phyloP scores from a whole-genome alignment of 2,888 invertebrate species.

The Spisula solida region DNA sequence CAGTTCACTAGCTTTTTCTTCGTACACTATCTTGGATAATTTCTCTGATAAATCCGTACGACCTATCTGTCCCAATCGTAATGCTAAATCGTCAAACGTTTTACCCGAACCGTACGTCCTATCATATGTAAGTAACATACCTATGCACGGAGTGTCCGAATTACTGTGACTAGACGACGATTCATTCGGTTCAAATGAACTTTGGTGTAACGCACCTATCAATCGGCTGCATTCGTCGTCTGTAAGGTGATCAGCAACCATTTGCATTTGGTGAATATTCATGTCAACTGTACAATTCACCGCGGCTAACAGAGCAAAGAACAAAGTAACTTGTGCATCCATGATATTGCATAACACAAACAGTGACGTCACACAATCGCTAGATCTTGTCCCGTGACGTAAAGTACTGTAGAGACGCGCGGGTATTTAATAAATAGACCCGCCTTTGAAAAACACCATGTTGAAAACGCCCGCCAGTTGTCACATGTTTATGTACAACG shows the following conservation, averaged over 20 bases:
- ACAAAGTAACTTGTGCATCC: not conserved
- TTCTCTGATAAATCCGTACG: constrained; percentile 76
- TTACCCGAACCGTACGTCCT: constrained; percentile 75
- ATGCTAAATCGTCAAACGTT: constrained; percentile 80
- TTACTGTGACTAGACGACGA: constrained; percentile 30
- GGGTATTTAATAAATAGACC: too few relatives aligned
- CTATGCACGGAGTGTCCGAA: constrained; percentile 75
- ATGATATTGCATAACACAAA: not conserved
- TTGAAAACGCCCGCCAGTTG: too few relatives aligned
- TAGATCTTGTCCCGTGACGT: not conserved
- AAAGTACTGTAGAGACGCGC: not conserved
- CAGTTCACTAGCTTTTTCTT: constrained; percentile 77
- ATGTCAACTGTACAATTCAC: constrained; percentile 73
- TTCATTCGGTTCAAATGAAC: constrained; percentile 65
- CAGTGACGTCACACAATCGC: too few relatives aligned
- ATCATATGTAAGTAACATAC: constrained; percentile 78
- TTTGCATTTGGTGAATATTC: constrained; percentile 82
- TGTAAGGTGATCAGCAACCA: constrained; percentile 81
- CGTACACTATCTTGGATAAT: constrained; percentile 77
- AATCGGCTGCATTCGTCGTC: constrained; percentile 77
- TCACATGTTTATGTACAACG: too few relatives aligned
- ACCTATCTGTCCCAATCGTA: constrained; percentile 81
- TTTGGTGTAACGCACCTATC: constrained; percentile 73
- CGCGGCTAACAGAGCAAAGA: not conserved
- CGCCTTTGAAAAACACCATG: too few relatives aligned